Conservation (phyloP, 2,113 vertebrate genomes). For the Desmodus rotundus region DNA sequence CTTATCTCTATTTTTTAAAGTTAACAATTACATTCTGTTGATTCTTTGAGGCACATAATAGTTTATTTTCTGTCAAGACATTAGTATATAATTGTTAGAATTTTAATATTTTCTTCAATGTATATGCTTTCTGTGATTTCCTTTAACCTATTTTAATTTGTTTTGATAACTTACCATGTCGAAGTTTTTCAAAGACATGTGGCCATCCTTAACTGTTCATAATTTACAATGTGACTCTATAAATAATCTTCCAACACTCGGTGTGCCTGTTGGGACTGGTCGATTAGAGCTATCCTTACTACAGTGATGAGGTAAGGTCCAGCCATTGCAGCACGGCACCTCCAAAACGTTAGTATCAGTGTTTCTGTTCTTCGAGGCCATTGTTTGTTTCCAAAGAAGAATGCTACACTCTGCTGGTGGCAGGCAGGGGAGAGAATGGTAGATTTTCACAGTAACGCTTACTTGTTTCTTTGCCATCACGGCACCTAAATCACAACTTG, state of each 20-base stretch:
- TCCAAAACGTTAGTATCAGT: neutral
- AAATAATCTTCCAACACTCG: too few species aligned
- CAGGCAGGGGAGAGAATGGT: neutral
- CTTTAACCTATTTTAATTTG: neutral
- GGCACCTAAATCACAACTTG: neutral
- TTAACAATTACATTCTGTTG: neutral
- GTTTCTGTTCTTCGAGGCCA: neutral
- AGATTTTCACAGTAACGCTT: neutral
- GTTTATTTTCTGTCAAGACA: neutral
- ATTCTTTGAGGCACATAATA: neutral
- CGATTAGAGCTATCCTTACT: neutral
- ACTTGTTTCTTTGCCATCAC: neutral
- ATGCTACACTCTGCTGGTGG: neutral
- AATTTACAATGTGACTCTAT: neutral
- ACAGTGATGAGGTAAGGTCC: neutral
- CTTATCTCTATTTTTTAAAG: neutral
- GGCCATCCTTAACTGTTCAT: neutral
- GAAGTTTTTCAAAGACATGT: neutral
- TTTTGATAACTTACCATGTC: neutral
- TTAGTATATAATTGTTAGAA: neutral
- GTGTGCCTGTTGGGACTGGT: too few species aligned
- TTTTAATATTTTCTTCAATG: neutral
- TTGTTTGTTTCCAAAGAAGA: neutral
- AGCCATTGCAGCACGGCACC: neutral
- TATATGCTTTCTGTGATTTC: neutral